Evolutionary conservation across 2,113 vertebrate genomes (phyloP).

Genomic region (Bambusicola thoracicus): DNA sequence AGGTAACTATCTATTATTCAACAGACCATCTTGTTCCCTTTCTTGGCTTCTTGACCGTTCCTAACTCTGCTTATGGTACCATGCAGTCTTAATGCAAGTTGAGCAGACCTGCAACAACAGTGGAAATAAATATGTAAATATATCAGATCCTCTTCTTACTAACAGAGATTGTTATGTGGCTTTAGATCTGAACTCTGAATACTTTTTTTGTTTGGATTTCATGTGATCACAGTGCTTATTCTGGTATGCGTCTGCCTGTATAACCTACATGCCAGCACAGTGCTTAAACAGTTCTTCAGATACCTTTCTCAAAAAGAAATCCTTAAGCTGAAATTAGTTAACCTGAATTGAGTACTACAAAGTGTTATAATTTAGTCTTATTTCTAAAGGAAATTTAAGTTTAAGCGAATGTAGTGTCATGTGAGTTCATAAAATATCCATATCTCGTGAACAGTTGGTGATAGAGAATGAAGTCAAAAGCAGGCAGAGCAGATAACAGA

Average conservation of each 20-base stretch:
- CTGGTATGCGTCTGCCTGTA: neutral
- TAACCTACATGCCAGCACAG: neutral
- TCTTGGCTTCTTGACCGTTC: neutral
- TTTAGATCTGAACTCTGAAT: neutral
- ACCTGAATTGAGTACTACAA: neutral
- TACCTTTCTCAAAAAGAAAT: neutral
- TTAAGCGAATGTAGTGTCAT: neutral
- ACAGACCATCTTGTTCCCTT: neutral
- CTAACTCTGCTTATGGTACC: neutral
- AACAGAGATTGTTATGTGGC: neutral
- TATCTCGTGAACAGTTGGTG: neutral
- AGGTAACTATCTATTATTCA: neutral
- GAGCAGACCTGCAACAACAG: neutral
- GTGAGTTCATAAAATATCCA: neutral
- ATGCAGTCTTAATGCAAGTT: neutral
- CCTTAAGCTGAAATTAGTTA: neutral
- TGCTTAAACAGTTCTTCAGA: neutral
- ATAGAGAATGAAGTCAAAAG: neutral
- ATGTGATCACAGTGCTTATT: neutral
- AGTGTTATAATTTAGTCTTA: neutral
- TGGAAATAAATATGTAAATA: neutral
- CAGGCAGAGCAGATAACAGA: neutral
- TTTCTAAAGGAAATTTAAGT: neutral
- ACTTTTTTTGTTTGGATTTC: neutral
- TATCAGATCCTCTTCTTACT: neutral